These are phyloP conservation scores for Drosophila sordidapex DNA, from an alignment of 2,888 invertebrate genomes.

Conservation along the genomic window DNA sequence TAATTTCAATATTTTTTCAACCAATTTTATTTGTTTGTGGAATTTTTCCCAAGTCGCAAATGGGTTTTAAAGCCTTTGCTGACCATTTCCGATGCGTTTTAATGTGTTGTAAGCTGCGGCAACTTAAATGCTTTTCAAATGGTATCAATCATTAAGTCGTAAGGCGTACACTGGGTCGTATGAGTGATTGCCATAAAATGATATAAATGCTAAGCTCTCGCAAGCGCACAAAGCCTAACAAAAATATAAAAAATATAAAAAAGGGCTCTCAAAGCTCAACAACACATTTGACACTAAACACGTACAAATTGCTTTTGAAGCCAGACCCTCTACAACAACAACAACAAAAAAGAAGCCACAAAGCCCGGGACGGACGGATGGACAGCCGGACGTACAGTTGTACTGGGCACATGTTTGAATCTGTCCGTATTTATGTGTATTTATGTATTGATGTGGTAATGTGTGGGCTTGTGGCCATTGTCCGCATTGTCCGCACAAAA, in stretches of 20 bases:
- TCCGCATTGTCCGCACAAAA: slow-evolving; percentile 53
- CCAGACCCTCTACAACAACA: slow-evolving; percentile 34
- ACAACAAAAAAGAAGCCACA: slow-evolving; percentile 59
- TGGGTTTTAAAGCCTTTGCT: slow-evolving; percentile 70
- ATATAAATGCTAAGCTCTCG: slow-evolving; percentile 61
- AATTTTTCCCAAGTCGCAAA: slow-evolving; percentile 18
- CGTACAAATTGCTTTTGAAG: slow-evolving; percentile 77
- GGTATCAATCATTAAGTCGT: slow-evolving; percentile 71
- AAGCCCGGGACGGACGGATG: slow-evolving; percentile 30
- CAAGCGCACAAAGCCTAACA: slow-evolving; percentile 24
- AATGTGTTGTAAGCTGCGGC: slow-evolving; percentile 57
- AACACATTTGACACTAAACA: slow-evolving; percentile 79
- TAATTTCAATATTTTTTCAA: not conserved
- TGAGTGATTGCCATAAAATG: slow-evolving; percentile 70
- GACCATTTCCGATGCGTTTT: slow-evolving; percentile 59
- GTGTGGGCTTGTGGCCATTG: slow-evolving; percentile 45
- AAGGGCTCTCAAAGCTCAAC: slow-evolving; percentile 52
- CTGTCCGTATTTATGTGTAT: slow-evolving; percentile 45
- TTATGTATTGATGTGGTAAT: slow-evolving; percentile 27
- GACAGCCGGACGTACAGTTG: not conserved
- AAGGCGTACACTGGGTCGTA: slow-evolving; percentile 36
- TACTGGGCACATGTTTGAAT: slow-evolving; percentile 10
- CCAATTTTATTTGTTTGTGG: not conserved
- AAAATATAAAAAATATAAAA: not conserved
- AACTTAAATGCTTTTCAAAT: slow-evolving; percentile 67